Percentiles rank a stretch among this genome's conserved stretches.
Evolutionary conservation across 2,113 vertebrate genomes (phyloP).

Genomic region (Riparia riparia): DNA sequence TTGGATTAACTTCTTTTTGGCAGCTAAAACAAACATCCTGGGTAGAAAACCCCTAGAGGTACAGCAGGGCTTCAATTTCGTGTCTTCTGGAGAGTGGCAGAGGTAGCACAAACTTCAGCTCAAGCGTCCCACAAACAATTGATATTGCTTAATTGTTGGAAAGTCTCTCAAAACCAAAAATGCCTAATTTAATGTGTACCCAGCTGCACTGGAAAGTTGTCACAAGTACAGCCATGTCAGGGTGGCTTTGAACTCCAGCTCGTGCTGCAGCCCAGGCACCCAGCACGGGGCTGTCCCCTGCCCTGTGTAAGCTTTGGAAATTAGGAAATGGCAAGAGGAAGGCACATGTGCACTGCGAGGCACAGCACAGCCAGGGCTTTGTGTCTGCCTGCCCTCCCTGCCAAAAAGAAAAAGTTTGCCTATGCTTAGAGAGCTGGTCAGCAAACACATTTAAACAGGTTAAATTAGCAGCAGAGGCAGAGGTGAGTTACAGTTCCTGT

Average conservation of each 20-base stretch:
- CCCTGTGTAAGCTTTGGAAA: not conserved
- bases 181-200: not conserved
- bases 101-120: not conserved
- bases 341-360: not conserved
- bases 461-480: not conserved
- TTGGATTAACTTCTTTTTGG: slow-evolving; percentile 44
- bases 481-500: not conserved
- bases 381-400: not conserved
- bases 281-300: not conserved
- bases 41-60: slow-evolving; percentile 68
- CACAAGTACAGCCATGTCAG: rapidly evolving
- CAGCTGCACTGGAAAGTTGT: not conserved
- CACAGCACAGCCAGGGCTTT: not conserved
- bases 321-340: not conserved
- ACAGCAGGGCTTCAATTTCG: slow-evolving; percentile 26
- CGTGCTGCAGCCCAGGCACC: not conserved
- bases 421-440: not conserved
- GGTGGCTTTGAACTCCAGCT: not conserved
- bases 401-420: not conserved
- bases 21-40: slow-evolving; percentile 47
- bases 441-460: not conserved
- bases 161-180: not conserved
- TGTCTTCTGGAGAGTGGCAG: slow-evolving; percentile 17
- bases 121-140: not conserved
- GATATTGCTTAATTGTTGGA: not conserved